These are phyloP conservation scores for Copsychus sechellarum DNA, from an alignment of 2,113 vertebrate species.

Conservation along the genomic window DNA sequence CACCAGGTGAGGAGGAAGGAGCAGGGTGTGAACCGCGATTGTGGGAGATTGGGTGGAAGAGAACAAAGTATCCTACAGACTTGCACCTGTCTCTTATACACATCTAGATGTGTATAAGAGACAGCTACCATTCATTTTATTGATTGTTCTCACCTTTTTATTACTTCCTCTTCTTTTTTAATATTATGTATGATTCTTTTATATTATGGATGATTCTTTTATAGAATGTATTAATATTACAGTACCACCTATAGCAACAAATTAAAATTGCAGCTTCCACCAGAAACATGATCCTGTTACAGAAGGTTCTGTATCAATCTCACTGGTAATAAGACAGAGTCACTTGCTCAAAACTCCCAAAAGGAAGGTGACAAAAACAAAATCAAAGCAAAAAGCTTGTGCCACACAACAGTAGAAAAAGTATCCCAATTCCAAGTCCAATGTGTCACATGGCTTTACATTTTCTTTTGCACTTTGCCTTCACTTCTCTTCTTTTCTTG, in stretches of 20 bases:
- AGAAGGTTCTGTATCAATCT: neutral
- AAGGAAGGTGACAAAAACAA: neutral
- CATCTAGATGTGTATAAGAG: no score
- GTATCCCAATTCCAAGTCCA: neutral
- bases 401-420: neutral
- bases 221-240: conserved; percentile 45
- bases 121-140: neutral
- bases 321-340: neutral
- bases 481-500: neutral
- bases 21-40: neutral
- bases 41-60: neutral
- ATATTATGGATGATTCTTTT: neutral
- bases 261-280: conserved; percentile 45
- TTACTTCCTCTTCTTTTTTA: neutral
- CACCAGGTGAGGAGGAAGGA: neutral
- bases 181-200: neutral
- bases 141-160: neutral
- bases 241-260: conserved; percentile 66
- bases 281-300: neutral
- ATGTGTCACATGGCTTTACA: neutral
- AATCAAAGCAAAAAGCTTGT: neutral
- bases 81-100: no score
- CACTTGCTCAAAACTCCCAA: neutral
- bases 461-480: neutral
- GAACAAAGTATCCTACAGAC: neutral